Evolutionary conservation across 2,113 vertebrate genomes (phyloP).

Genomic region (Mugil cephalus): DNA sequence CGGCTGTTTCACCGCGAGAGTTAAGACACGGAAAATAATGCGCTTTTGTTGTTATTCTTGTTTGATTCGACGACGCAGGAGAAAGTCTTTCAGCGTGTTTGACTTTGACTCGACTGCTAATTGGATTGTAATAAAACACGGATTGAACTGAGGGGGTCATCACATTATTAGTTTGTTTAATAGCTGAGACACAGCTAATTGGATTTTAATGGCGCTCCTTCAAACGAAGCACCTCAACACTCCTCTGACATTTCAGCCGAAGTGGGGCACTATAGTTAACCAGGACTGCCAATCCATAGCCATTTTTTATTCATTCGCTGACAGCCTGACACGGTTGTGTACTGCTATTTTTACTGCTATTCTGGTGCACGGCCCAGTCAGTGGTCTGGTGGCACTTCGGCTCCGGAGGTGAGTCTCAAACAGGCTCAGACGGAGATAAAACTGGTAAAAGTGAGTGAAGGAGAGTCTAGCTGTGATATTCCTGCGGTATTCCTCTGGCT

Average conservation of each 20-base stretch:
- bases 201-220: slow-evolving; percentile 29
- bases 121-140: slow-evolving; percentile 32
- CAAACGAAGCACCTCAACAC: slow-evolving; percentile 12
- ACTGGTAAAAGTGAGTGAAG: slow-evolving; percentile 48
- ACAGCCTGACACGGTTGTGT: slow-evolving; percentile 39
- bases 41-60: slow-evolving; percentile 29
- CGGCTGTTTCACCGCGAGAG: slow-evolving; percentile 23
- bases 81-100: slow-evolving; percentile 23
- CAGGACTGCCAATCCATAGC: slow-evolving; percentile 30
- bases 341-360: slow-evolving; percentile 55
- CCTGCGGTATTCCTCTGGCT: slow-evolving; percentile 62
- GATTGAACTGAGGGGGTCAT: background rate
- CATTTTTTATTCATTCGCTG: slow-evolving; percentile 49
- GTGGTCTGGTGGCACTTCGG: slow-evolving; percentile 44
- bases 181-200: slow-evolving; percentile 29
- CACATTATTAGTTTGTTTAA: slow-evolving; percentile 39
- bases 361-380: slow-evolving; percentile 47
- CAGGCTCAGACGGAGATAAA: slow-evolving; percentile 47
- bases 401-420: slow-evolving; percentile 59
- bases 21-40: slow-evolving; percentile 15
- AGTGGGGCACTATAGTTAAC: slow-evolving; percentile 39
- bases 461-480: slow-evolving; percentile 55
- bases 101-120: slow-evolving; percentile 30
- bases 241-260: slow-evolving; percentile 19
- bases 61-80: slow-evolving; percentile 8